Percentiles rank a stretch among this genome's conserved stretches.
phyloP scores from a whole-genome alignment of 2,797 vertebrate species.

The Epinephelus awoara region DNA sequence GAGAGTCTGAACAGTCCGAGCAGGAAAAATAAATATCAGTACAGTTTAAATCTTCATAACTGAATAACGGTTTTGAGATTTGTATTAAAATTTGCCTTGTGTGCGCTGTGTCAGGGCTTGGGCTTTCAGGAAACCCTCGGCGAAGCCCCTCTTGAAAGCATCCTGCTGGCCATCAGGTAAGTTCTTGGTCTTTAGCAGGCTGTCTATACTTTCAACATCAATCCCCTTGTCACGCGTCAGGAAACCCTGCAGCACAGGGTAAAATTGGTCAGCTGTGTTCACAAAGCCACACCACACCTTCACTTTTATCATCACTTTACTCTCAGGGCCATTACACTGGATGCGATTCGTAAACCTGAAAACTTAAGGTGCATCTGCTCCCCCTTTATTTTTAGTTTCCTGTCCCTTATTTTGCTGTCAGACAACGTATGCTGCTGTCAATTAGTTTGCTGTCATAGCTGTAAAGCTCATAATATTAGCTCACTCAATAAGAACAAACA shows the following conservation, averaged over 20 bases:
- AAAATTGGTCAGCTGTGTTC: neutral
- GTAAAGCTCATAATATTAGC: no score
- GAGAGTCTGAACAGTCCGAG: slow-evolving; percentile 86
- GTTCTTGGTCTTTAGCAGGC: slow-evolving; percentile 93
- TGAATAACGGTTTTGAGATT: neutral
- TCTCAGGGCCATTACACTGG: neutral
- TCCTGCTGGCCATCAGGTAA: slow-evolving; percentile 94
- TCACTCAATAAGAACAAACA: no score
- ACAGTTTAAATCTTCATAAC: neutral
- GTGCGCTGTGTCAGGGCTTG: slow-evolving; percentile 94
- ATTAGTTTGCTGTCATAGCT: no score
- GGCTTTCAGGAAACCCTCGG: slow-evolving; percentile 97
- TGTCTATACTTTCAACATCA: slow-evolving; percentile 92
- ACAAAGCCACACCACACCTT: neutral
- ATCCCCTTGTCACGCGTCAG: slow-evolving; percentile 90
- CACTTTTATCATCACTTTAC: neutral
- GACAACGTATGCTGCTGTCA: no score
- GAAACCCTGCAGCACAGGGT: slow-evolving; percentile 86
- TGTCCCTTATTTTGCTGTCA: no score
- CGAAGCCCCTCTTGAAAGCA: slow-evolving; percentile 96
- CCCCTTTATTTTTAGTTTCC: no score
- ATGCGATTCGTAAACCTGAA: neutral
- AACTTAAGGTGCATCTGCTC: neutral
- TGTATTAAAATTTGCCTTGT: slow-evolving; percentile 84
- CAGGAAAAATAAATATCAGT: slow-evolving; percentile 1